Percentiles rank a stretch among this genome's conserved stretches.
Evolutionary conservation across 2,888 invertebrate species (phyloP).

Genomic region (Drosophila ustulata): DNA sequence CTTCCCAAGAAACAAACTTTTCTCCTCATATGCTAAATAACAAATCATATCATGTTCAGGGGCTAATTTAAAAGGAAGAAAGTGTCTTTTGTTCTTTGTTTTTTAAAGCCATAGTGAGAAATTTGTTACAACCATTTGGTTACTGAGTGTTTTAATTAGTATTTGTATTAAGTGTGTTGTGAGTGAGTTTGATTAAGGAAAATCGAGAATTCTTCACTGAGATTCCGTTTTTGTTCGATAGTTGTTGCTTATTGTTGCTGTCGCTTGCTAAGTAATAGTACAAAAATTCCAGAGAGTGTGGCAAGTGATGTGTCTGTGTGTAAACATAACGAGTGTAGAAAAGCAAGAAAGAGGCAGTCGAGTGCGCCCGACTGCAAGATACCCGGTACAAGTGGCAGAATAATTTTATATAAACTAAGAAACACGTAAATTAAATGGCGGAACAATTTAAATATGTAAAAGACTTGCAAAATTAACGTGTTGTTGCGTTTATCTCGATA

Average conservation of each 20-base stretch:
- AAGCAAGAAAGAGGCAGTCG: conserved; percentile 8
- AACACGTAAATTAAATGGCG: too few relatives aligned
- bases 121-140: conserved; percentile 67
- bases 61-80: conserved; percentile 10
- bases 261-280: conserved; percentile 13
- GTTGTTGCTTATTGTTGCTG: conserved; percentile 29
- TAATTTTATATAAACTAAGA: neutral
- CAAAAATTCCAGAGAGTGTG: conserved; percentile 11
- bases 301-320: conserved; percentile 35
- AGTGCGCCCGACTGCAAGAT: neutral
- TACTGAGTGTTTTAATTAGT: conserved; percentile 39
- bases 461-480: too few relatives aligned
- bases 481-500: too few relatives aligned
- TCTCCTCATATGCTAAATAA: conserved; percentile 17
- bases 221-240: conserved; percentile 62
- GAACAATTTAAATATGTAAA: too few relatives aligned
- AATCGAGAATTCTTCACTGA: conserved; percentile 46
- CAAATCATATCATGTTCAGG: conserved; percentile 28
- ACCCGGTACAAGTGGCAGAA: neutral
- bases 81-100: conserved; percentile 31
- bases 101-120: conserved; percentile 55
- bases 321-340: conserved; percentile 71
- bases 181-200: conserved; percentile 6
- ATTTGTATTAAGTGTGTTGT: conserved; percentile 1
- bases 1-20: conserved; percentile 21